Evolutionary conservation across 2,797 vertebrate species (phyloP).

Genomic region (Sibirionetta formosa): DNA sequence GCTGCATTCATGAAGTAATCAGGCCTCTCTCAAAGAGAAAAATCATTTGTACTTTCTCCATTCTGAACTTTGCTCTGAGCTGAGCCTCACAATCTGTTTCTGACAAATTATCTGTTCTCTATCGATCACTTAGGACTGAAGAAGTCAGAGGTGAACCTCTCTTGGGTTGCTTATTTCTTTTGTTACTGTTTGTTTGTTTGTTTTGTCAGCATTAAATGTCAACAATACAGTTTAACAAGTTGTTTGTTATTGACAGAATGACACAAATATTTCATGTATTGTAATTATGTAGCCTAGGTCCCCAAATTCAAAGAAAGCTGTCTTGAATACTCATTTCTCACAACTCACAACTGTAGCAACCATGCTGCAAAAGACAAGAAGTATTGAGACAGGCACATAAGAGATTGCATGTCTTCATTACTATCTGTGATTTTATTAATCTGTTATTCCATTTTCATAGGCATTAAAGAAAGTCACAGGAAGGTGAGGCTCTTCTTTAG

Average conservation of each 20-base stretch:
- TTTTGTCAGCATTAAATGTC: background rate
- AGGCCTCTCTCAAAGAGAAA: background rate
- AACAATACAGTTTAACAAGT: background rate
- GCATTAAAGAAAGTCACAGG: background rate
- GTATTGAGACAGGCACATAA: background rate
- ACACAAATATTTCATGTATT: background rate
- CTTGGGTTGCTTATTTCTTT: constrained; percentile 7
- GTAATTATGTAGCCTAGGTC: background rate
- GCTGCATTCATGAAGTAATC: background rate
- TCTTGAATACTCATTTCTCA: background rate
- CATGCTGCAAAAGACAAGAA: background rate
- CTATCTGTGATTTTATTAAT: background rate
- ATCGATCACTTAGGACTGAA: background rate
- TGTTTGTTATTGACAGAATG: background rate
- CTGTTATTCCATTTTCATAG: background rate
- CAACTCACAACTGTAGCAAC: background rate
- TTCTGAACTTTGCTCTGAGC: background rate
- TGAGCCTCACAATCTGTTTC: background rate
- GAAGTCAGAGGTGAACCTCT: background rate
- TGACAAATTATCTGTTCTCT: constrained; percentile 11
- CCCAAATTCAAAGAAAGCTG: background rate
- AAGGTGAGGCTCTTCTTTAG: background rate
- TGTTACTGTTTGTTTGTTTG: background rate
- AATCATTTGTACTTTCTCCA: background rate
- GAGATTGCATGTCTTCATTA: background rate